Conservation (phyloP, 2,113 vertebrate genomes). For the Martes martes region DNA sequence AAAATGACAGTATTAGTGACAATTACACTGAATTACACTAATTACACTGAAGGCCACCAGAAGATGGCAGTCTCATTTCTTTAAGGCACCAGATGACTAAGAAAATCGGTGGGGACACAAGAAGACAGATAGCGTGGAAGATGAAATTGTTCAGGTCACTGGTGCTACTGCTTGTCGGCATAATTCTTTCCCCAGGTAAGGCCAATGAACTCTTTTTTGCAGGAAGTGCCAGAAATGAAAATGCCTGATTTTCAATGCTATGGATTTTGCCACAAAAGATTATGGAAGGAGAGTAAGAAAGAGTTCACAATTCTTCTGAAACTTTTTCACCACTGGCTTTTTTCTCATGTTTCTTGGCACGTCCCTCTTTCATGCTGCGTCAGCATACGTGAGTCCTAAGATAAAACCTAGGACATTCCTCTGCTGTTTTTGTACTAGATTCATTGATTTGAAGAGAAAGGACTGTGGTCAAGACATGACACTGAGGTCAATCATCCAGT, state of each 20-base stretch:
- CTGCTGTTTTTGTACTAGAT: neutral
- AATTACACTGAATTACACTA: neutral
- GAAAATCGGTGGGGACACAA: neutral
- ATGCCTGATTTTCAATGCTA: neutral
- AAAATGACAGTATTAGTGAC: neutral
- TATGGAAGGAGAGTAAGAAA: neutral
- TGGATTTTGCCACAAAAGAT: neutral
- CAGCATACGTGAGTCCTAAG: neutral
- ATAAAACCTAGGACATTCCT: neutral
- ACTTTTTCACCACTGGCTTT: neutral
- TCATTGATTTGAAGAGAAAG: conserved; percentile 31
- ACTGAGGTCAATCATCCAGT: neutral
- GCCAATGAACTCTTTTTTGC: neutral
- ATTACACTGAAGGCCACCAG: neutral
- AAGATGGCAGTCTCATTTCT: neutral
- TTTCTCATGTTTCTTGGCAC: neutral
- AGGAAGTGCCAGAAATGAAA: neutral
- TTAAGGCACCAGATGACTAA: neutral
- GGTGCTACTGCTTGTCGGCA: neutral
- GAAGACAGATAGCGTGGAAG: neutral
- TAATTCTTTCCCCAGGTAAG: neutral
- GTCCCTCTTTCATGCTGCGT: neutral
- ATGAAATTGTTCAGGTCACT: neutral
- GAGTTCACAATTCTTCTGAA: neutral
- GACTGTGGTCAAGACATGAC: neutral